These are phyloP conservation scores for Periphyllus acericola DNA, from an alignment of 2,888 invertebrate genomes.

Conservation along the genomic window DNA sequence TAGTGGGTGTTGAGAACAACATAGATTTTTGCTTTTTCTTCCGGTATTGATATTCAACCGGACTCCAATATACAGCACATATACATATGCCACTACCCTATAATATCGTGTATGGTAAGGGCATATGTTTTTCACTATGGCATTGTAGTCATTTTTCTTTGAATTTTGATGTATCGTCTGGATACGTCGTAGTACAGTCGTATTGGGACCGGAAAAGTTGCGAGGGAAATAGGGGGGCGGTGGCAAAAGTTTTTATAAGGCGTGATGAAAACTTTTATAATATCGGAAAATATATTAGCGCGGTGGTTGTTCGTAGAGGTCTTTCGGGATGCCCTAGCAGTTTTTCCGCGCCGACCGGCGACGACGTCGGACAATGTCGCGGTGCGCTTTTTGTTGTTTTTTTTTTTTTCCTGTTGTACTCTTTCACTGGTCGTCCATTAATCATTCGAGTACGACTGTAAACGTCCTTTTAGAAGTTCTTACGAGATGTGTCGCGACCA, in stretches of 20 bases:
- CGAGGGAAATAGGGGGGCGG: not conserved
- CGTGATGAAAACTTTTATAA: conserved; percentile 44
- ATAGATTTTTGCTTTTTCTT: too few relatives aligned
- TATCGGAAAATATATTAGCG: conserved; percentile 43
- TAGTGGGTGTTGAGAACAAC: too few relatives aligned
- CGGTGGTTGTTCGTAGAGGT: conserved; percentile 18
- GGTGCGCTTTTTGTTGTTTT: not conserved
- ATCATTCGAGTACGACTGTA: not conserved
- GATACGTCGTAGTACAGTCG: not conserved
- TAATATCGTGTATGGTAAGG: too few relatives aligned
- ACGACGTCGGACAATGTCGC: conserved; percentile 11
- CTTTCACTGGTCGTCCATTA: not conserved
- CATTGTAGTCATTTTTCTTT: too few relatives aligned
- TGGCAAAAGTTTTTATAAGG: conserved; percentile 18
- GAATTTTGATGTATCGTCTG: too few relatives aligned
- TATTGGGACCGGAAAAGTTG: not conserved
- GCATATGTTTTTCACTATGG: too few relatives aligned
- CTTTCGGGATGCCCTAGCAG: not conserved
- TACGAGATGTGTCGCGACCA: not conserved
- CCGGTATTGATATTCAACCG: too few relatives aligned
- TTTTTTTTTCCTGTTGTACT: not conserved
- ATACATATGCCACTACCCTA: too few relatives aligned
- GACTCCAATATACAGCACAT: too few relatives aligned
- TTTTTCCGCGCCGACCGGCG: not conserved
- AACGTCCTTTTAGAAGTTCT: not conserved